These are phyloP conservation scores for Sebastes dallii DNA, from an alignment of 2,797 vertebrate genomes.

Conservation along the genomic window DNA sequence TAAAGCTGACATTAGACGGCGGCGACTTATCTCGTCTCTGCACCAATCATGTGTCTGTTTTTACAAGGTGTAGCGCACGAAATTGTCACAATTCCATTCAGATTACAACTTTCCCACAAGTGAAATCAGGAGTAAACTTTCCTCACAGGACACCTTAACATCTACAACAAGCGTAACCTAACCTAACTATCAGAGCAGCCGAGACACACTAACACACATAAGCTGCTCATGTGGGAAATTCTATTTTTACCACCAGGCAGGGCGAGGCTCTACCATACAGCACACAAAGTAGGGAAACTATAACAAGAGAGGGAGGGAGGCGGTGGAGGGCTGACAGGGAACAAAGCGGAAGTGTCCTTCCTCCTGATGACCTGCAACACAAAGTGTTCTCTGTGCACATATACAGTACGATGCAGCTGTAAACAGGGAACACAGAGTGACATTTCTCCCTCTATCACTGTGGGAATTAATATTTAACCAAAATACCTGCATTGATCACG, in stretches of 20 bases:
- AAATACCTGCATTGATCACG: not conserved
- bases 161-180: slow-evolving; percentile 5
- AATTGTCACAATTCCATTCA: not conserved
- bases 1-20: slow-evolving; percentile 1
- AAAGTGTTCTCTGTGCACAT: slow-evolving; percentile 50
- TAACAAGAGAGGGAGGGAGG: slow-evolving; percentile 63
- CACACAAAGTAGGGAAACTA: slow-evolving; percentile 78
- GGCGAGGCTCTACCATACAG: slow-evolving; percentile 76
- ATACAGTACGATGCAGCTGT: not conserved
- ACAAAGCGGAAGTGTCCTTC: slow-evolving; percentile 77
- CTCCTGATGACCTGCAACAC: slow-evolving; percentile 70
- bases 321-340: slow-evolving; percentile 53
- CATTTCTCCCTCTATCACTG: not conserved
- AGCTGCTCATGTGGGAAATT: slow-evolving; percentile 72
- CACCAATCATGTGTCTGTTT: not conserved
- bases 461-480: not conserved
- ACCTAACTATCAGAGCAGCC: slow-evolving; percentile 7
- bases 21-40: not conserved
- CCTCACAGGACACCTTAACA: not conserved
- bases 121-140: not conserved
- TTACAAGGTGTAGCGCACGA: not conserved
- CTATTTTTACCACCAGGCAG: slow-evolving; percentile 79
- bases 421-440: not conserved
- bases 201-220: slow-evolving; percentile 63
- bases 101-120: not conserved